Percentiles rank a stretch among this genome's conserved stretches.
Conservation (phyloP, 2,888 invertebrate genomes). For the Athalia rosae region DNA sequence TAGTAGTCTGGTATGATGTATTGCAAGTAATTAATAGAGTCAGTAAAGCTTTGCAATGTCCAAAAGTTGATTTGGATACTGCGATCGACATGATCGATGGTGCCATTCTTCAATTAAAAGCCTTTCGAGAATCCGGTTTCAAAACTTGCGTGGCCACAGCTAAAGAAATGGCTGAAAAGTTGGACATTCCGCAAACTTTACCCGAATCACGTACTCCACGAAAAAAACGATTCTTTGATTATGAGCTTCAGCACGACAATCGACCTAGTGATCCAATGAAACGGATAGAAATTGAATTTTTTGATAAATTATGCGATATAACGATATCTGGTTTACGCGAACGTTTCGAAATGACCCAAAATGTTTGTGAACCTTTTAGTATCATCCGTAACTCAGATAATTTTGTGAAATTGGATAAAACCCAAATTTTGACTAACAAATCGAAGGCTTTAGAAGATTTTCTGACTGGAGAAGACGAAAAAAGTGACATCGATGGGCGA, state of each 20-base stretch:
- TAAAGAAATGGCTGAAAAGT: conserved; percentile 19
- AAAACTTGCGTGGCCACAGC: conserved; percentile 14
- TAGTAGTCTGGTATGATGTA: conserved; percentile 30
- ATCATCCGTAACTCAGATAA: neutral
- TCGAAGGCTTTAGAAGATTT: conserved; percentile 3
- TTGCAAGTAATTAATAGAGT: conserved; percentile 32
- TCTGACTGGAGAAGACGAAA: conserved; percentile 21
- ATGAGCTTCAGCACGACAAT: conserved; percentile 14
- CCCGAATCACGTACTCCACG: conserved; percentile 26
- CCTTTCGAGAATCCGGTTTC: conserved; percentile 27
- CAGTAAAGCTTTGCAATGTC: conserved; percentile 22
- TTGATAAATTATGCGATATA: conserved; percentile 30
- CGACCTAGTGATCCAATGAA: conserved; percentile 27
- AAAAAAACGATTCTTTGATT: conserved; percentile 23
- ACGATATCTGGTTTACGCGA: conserved; percentile 19
- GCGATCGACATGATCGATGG: conserved; percentile 25
- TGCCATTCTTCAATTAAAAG: conserved; percentile 19
- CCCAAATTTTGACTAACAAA: conserved; percentile 14
- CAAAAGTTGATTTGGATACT: conserved; percentile 29
- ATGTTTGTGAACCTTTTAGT: neutral
- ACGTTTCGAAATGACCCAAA: neutral
- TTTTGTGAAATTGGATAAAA: neutral
- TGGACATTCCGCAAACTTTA: conserved; percentile 25
- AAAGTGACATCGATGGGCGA: conserved; percentile 21
- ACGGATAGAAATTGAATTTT: conserved; percentile 29